Evolutionary conservation across 1,140 invertebrate species (phyloP), one percentile per base, ranked within the genome.

Genomic region (Copidosoma floridanum): DNA sequence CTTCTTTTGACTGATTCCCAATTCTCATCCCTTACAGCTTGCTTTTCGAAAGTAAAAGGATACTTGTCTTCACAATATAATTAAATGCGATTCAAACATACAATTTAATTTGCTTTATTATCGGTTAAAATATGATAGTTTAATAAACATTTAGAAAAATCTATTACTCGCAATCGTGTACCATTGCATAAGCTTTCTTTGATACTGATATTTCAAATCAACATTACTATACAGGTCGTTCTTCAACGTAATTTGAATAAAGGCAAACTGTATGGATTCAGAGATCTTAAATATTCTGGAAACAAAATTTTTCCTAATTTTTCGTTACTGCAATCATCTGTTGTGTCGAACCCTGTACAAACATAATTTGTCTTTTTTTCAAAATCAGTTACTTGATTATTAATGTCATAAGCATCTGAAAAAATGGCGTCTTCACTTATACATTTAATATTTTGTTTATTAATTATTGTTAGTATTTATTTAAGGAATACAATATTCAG

Each of bases 21-120:
- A n/a, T n/a, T n/a, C n/a, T n/a, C n/a, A n/a, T n/a, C n/a, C n/a
- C n/a, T n/a, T n/a, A n/a, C n/a, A n/a, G n/a, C n/a, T n/a, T n/a
- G n/a, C n/a, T n/a, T 16, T 52, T 37, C 53, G 27, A 59, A 59
- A 32, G 69, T 51, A 65, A 81, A 78, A 52, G 77, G 74, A 58
- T 68, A 74, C 54, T 77, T 71, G 18, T 46, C 48, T 48, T 61
- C 43, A 26, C 1, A 47, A 41, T 61, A 54, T 38, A 54, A 38
- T 16, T 50, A 53, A 23, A 61, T 61, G 18, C 41, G 2, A 16
- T 50, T 48, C 10, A 61, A 11, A 48, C 40, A 61, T n/a, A 61
- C 32, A 12, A 48, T 48, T 2, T 55, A 32, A 20, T 37, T 21
- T 27, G 0, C 3, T n/a, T 47, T 57, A 35, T 47, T 43, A 35